A percentile compares a stretch with the other conserved stretches of the same genome.
phyloP scores from a whole-genome alignment of 2,888 invertebrate genomes.

The Lasioglossum marginatum region DNA sequence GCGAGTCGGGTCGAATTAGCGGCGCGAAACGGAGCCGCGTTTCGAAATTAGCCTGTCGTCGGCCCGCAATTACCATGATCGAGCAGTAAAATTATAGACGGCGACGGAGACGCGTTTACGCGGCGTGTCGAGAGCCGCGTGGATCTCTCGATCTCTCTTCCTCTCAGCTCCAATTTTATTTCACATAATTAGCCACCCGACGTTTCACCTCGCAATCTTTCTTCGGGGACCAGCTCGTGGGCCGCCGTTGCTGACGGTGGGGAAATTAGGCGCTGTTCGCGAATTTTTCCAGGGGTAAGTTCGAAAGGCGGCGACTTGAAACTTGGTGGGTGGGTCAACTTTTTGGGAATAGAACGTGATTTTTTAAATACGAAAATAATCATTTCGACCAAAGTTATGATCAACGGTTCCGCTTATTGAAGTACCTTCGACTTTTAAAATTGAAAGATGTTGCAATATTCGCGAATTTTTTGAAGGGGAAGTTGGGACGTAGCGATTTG shows the following conservation, averaged over 20 bases:
- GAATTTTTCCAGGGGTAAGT: neutral
- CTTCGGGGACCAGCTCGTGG: neutral
- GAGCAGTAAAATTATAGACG: slow-evolving; percentile 57
- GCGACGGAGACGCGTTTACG: slow-evolving; percentile 47
- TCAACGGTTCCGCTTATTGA: too few species aligned
- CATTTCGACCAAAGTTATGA: neutral
- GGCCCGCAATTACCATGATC: slow-evolving; percentile 62
- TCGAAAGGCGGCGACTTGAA: neutral
- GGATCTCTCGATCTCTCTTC: neutral
- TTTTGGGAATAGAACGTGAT: neutral
- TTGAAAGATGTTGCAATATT: neutral
- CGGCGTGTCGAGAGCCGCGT: slow-evolving; percentile 16
- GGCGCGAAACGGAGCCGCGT: slow-evolving; percentile 27
- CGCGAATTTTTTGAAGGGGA: neutral
- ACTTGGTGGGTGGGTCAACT: neutral
- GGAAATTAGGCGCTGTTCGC: neutral
- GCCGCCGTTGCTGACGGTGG: neutral
- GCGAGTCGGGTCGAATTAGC: slow-evolving; percentile 59
- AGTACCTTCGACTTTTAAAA: neutral
- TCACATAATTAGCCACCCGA: neutral
- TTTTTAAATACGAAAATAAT: neutral
- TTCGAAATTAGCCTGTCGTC: slow-evolving; percentile 65
- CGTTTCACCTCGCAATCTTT: neutral
- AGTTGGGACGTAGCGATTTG: neutral
- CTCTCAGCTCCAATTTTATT: neutral